Percentiles rank a stretch among this genome's conserved stretches.
These are phyloP conservation scores for Bombylius discolor DNA, from an alignment of 2,888 invertebrate genomes.

Conservation along the genomic window DNA sequence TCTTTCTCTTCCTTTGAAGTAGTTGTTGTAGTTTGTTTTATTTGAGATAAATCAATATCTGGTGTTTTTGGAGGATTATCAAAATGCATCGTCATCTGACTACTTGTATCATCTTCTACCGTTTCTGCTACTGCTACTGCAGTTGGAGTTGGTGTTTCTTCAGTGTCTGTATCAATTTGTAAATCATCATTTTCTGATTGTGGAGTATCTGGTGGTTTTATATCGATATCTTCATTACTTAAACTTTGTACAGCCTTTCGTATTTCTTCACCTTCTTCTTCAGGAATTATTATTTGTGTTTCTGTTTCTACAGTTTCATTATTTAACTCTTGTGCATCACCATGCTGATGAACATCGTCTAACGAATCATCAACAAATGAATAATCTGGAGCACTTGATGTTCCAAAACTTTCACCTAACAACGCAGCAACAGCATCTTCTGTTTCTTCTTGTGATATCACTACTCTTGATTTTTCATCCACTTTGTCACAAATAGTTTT, in stretches of 20 bases:
- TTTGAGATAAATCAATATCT: conserved; percentile 39
- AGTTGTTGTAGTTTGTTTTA: conserved; percentile 19
- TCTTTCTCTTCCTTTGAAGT: conserved; percentile 21
- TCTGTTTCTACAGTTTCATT: conserved; percentile 40
- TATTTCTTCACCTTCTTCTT: conserved; percentile 70
- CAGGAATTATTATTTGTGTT: conserved; percentile 42
- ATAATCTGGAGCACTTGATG: conserved; percentile 42
- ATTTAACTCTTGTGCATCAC: not conserved
- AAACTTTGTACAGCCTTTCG: conserved; percentile 72
- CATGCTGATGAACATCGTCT: conserved; percentile 12
- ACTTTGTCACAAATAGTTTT: conserved; percentile 40
- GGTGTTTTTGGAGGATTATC: conserved; percentile 38
- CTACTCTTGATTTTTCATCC: conserved; percentile 66
- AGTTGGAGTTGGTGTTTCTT: conserved; percentile 40
- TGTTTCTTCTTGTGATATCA: conserved; percentile 85
- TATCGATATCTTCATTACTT: conserved; percentile 54
- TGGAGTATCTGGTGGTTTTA: conserved; percentile 74
- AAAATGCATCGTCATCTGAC: conserved; percentile 27
- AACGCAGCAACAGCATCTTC: conserved; percentile 84
- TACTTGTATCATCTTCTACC: conserved; percentile 41
- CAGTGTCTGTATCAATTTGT: conserved; percentile 76
- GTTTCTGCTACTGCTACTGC: too few relatives aligned
- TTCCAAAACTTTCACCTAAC: conserved; percentile 73
- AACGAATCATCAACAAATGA: conserved; percentile 34
- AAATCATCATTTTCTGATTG: conserved; percentile 70